Evolutionary conservation across 2,888 invertebrate genomes (phyloP).

Genomic region (Hirtodrosophila duncani): DNA sequence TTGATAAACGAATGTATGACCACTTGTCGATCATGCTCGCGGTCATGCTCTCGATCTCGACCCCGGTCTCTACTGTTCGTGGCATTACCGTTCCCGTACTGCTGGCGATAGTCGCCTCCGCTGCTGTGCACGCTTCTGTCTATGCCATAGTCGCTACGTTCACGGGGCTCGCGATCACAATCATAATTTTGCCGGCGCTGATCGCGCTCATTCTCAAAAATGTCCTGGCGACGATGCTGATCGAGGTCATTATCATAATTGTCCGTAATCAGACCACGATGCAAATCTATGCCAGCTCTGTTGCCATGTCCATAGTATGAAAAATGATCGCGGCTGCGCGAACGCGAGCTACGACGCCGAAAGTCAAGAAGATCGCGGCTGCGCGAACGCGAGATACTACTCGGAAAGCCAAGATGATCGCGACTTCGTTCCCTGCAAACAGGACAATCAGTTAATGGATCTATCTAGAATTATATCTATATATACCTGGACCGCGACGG

Average conservation of each 20-base stretch:
- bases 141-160: no score
- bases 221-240: constrained; percentile 34
- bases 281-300: constrained; percentile 71
- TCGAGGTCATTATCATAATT: constrained; percentile 53
- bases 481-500: constrained; percentile 74
- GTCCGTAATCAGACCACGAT: no score
- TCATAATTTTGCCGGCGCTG: constrained; percentile 12
- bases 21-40: constrained; percentile 36
- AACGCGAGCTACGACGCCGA: constrained; percentile 72
- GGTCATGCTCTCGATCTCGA: constrained; percentile 39
- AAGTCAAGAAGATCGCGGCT: no score
- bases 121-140: constrained; percentile 10
- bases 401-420: constrained; percentile 62
- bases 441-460: background rate
- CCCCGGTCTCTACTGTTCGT: constrained; percentile 18
- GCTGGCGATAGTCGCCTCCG: constrained; percentile 1
- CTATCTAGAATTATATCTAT: background rate
- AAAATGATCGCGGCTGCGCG: constrained; percentile 76
- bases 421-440: constrained; percentile 73
- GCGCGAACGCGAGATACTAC: no score
- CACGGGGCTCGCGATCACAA: no score
- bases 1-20: no score
- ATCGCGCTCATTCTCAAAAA: constrained; percentile 38
- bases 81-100: background rate
- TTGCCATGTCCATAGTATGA: constrained; percentile 46